Percentiles rank a stretch among this genome's conserved stretches.
These are phyloP conservation scores for Lophochroa leadbeateri DNA, from an alignment of 2,113 vertebrate genomes.

Conservation along the genomic window DNA sequence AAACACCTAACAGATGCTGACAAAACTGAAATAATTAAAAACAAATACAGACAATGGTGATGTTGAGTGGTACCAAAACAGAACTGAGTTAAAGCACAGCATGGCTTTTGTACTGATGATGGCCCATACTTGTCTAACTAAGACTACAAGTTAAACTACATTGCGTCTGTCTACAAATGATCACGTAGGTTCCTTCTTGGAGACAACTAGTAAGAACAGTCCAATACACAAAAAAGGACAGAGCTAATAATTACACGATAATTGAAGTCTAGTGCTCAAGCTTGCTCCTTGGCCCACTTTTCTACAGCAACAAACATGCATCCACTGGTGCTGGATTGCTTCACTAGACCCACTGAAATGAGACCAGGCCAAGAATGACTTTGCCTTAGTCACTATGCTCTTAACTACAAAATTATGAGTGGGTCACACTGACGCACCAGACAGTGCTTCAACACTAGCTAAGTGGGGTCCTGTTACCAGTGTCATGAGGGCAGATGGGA, in stretches of 20 bases:
- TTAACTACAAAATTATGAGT: neutral
- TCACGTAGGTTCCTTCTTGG: neutral
- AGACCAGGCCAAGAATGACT: neutral
- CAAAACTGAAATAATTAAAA: slow-evolving; percentile 10
- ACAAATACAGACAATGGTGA: neutral
- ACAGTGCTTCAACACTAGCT: neutral
- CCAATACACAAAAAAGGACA: neutral
- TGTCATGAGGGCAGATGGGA: neutral
- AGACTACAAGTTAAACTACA: neutral
- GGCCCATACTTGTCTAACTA: neutral
- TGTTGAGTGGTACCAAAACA: neutral
- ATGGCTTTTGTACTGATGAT: neutral
- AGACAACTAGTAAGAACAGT: neutral
- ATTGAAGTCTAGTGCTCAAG: neutral
- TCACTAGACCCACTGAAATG: neutral
- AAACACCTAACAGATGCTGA: neutral
- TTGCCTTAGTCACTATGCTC: neutral
- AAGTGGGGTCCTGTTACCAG: neutral
- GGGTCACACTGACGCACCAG: neutral
- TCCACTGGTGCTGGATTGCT: neutral
- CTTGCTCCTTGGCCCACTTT: neutral
- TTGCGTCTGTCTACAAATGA: neutral
- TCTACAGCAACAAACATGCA: neutral
- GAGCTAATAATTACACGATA: neutral
- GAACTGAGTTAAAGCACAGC: neutral